Base-by-base conservation (phyloP, 2,797 vertebrate species). In the Sandelia bainsii region DNA sequence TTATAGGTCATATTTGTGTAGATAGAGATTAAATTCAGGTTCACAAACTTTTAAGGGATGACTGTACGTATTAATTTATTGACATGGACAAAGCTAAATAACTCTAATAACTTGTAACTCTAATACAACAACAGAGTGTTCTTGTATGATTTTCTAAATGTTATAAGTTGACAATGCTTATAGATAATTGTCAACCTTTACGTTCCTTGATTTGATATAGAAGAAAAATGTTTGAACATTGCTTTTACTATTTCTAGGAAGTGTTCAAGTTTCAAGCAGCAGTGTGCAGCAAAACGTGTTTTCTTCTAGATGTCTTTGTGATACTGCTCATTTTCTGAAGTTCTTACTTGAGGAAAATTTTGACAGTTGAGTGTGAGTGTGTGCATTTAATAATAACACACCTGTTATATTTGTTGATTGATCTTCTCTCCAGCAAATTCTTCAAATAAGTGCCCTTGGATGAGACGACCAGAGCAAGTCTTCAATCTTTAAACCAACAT, bases 391-490 rank as follows among this genome's bases (percentile, higher is more conserved):
- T 81, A 69, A 72, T 69, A 62, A 44, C 11, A 42, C 40, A 16
- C 34, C 10, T 4, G 8, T 61, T 29, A 58, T 68, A 40, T 72
- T 61, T 73, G 29, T 50, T 72, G 69, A 73, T 48, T 9, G 49
- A 77, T 46, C 50, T 27, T 17, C 29, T 42, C 27, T 3, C 19
- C n/a, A 50, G 7, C 2, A 46, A 52, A 61, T 61, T 61, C 12
- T 45, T 75, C 27, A 63, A 58, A 53, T 23, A 72, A 19, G 8
- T 4, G 1, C 23, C 63, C 67, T 59, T 64, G 75, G 71, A 52
- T 65, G 13, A 58, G 48, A n/a, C 1, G 17, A 40, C 52, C 57
- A 48, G 50, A 27, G 27, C 12, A 32, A 12, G n/a, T 45, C 40
- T 62, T 79, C 0, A 1, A 5, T 69, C 8, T 32, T 29, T 20